These are phyloP conservation scores for Hippopotamyrus pictus DNA, from an alignment of 2,797 vertebrate genomes.

Conservation along the genomic window DNA sequence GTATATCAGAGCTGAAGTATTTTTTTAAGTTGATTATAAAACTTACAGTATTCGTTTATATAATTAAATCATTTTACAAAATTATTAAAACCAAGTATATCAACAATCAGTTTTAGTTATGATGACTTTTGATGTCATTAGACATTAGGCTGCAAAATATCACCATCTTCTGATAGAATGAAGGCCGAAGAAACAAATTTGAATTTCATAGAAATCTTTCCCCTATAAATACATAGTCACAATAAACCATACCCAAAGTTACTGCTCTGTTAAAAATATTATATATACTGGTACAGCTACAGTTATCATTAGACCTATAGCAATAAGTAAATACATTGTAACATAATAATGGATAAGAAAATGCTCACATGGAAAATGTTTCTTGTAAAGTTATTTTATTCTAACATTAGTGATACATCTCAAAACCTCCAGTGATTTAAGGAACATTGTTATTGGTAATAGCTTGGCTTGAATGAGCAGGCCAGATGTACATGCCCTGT, in stretches of 20 bases:
- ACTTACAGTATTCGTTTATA: neutral
- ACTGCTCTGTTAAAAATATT: neutral
- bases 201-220: neutral
- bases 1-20: neutral
- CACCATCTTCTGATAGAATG: neutral
- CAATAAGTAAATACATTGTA: neutral
- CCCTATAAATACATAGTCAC: neutral
- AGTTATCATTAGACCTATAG: neutral
- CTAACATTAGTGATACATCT: neutral
- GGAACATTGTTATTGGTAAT: neutral
- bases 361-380: neutral
- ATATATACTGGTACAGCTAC: neutral
- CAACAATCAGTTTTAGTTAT: neutral
- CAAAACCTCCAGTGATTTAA: neutral
- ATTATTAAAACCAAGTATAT: neutral
- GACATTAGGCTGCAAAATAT: slow-evolving; percentile 4
- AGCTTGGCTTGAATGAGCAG: neutral
- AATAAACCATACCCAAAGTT: neutral
- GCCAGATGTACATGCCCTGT: neutral
- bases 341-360: neutral
- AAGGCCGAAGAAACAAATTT: neutral
- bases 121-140: slow-evolving; percentile 31
- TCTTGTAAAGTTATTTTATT: neutral
- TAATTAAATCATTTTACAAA: neutral
- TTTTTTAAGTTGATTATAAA: neutral